Percentiles rank a stretch among this genome's conserved stretches.
Conservation (phyloP, 2,113 vertebrate species). For the Cavia porcellus region DNA sequence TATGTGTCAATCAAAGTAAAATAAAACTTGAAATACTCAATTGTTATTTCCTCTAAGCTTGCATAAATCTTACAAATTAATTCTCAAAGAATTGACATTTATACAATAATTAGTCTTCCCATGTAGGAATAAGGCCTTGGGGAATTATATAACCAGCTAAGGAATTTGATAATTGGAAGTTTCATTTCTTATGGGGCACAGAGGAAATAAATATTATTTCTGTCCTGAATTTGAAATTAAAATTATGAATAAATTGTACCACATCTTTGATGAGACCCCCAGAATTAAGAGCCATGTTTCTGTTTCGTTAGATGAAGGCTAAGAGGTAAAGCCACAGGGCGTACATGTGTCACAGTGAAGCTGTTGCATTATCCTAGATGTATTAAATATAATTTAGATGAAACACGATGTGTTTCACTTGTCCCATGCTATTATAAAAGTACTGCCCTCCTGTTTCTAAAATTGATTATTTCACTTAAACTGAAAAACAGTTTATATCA, state of each 20-base stretch:
- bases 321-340: background rate
- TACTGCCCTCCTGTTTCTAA: background rate
- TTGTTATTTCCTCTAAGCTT: conserved; percentile 45
- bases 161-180: conserved; percentile 72
- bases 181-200: conserved; percentile 4
- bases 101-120: conserved; percentile 72
- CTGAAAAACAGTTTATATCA: conserved; percentile 43
- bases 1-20: background rate
- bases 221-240: conserved; percentile 51
- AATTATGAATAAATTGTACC: conserved; percentile 28
- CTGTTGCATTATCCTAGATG: background rate
- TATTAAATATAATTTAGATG: background rate
- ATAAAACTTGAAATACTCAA: background rate
- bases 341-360: background rate
- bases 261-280: background rate
- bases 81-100: conserved; percentile 71
- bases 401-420: background rate
- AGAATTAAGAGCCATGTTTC: background rate
- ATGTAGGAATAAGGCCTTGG: conserved; percentile 55
- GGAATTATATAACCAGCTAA: conserved; percentile 50
- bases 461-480: conserved; percentile 50
- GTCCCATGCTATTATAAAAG: background rate
- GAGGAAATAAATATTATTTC: conserved; percentile 53
- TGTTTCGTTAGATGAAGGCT: background rate
- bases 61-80: conserved; percentile 21